These are phyloP conservation scores for Ormyrus rosae DNA, from an alignment of 2,888 invertebrate species.

Conservation along the genomic window DNA sequence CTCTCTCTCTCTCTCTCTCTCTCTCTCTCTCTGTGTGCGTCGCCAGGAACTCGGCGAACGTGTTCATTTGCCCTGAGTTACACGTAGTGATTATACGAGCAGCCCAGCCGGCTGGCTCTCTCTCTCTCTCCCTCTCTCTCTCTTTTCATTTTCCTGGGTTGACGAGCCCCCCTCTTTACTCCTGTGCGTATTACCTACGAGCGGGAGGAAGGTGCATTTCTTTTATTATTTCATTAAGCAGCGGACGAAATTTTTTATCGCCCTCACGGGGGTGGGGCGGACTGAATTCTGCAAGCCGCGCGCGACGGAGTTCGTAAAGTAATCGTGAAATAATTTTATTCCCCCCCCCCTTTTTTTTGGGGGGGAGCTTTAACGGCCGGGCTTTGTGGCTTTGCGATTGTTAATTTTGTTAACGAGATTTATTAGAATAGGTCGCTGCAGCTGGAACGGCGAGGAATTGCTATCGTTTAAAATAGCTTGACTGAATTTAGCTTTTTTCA, in stretches of 20 bases:
- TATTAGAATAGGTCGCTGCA: too few species aligned
- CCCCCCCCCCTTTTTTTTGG: too few species aligned
- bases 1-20: too few species aligned
- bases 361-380: neutral
- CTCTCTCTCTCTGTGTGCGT: neutral
- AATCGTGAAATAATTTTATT: too few species aligned
- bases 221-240: slow-evolving; percentile 30
- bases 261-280: neutral
- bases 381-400: too few species aligned
- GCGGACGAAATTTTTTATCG: neutral
- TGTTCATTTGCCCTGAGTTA: slow-evolving; percentile 42
- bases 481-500: too few species aligned
- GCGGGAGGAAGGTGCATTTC: neutral
- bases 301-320: too few species aligned
- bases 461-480: too few species aligned
- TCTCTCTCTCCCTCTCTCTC: neutral
- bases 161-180: neutral
- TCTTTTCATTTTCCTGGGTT: slow-evolving; percentile 36
- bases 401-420: too few species aligned
- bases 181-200: neutral
- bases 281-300: neutral
- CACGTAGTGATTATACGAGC: slow-evolving; percentile 32
- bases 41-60: slow-evolving; percentile 9
- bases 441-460: too few species aligned
- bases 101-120: neutral